Evolutionary conservation across 1,140 invertebrate species (phyloP).

Genomic region (Cydia amplana): DNA sequence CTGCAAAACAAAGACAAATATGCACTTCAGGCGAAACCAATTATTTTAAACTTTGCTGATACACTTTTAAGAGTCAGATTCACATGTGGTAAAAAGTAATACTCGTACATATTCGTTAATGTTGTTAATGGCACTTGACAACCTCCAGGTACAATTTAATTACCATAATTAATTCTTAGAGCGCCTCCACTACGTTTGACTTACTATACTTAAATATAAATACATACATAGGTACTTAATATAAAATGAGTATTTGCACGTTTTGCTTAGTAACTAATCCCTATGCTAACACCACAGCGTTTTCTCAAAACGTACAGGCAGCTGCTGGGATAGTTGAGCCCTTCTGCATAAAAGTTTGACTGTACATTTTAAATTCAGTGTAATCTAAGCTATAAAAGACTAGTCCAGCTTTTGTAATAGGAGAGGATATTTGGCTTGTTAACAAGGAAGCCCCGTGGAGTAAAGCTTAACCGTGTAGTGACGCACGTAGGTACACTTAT

Average conservation of each 20-base stretch:
- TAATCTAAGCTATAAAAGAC: not conserved
- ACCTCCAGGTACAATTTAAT: too few species aligned
- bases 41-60: not conserved
- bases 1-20: constrained; percentile 6
- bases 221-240: too few species aligned
- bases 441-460: constrained; percentile 31
- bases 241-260: too few species aligned
- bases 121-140: too few species aligned
- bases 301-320: too few species aligned
- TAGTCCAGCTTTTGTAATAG: constrained; percentile 6
- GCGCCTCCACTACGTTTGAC: too few species aligned
- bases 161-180: too few species aligned
- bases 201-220: too few species aligned
- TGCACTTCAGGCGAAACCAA: not conserved
- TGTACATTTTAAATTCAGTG: not conserved
- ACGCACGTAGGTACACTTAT: not conserved
- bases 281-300: too few species aligned
- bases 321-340: too few species aligned
- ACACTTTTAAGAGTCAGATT: not conserved
- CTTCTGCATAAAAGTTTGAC: not conserved
- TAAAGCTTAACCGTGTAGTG: not conserved
- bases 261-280: too few species aligned
- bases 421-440: constrained; percentile 29
- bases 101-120: not conserved
- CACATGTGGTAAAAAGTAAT: not conserved